phyloP scores from a whole-genome alignment of 2,797 vertebrate species.

The Crocidura indochinensis region DNA sequence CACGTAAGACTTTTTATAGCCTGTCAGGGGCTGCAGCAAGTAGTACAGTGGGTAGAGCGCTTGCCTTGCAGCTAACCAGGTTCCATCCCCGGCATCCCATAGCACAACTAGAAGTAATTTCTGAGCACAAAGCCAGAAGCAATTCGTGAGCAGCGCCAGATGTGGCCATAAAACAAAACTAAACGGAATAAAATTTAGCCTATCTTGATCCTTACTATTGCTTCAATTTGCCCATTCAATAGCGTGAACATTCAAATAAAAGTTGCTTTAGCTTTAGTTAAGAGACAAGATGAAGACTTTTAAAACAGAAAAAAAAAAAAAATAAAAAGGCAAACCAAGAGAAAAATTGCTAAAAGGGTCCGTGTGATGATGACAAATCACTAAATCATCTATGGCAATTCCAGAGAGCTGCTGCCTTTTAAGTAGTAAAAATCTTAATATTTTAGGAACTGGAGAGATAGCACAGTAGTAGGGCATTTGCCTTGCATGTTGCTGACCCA shows the following conservation, averaged over 20 bases:
- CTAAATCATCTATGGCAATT: slow-evolving; percentile 29
- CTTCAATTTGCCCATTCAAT: slow-evolving; percentile 37
- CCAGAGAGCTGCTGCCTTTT: slow-evolving; percentile 11
- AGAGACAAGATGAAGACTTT: slow-evolving; percentile 36
- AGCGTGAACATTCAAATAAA: slow-evolving; percentile 65
- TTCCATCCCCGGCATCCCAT: too few relatives aligned
- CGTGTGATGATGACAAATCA: slow-evolving; percentile 49
- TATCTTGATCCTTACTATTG: background rate
- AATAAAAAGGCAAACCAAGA: background rate
- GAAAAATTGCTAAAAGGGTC: slow-evolving; percentile 1
- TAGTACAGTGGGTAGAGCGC: too few relatives aligned
- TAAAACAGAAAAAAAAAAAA: slow-evolving; percentile 23
- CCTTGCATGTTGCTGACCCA: too few relatives aligned
- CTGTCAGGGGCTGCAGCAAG: too few relatives aligned
- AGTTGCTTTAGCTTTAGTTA: slow-evolving; percentile 60
- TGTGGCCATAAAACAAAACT: too few relatives aligned
- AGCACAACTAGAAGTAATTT: too few relatives aligned
- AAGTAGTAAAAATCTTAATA: too few relatives aligned
- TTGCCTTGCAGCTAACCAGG: too few relatives aligned
- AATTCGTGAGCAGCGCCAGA: too few relatives aligned
- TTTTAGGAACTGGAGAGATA: too few relatives aligned
- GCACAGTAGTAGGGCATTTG: too few relatives aligned
- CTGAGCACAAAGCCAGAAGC: too few relatives aligned
- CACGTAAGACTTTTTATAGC: background rate
- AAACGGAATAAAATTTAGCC: slow-evolving; percentile 16